Conservation (phyloP, 2,888 invertebrate species). For the Venustoraphidia nigricollis region DNA sequence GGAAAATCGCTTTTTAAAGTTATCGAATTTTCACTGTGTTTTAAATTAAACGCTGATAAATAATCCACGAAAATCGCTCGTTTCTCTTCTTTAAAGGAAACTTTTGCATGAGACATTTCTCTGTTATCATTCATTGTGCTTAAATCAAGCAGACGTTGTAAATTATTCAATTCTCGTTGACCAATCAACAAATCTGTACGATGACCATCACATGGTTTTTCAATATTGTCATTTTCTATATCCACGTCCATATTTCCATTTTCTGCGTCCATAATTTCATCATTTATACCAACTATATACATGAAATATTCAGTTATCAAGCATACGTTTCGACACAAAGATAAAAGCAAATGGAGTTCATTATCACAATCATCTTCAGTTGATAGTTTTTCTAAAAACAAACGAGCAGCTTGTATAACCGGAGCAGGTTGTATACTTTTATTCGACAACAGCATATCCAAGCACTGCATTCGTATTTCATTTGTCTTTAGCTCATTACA, state of each 20-base stretch:
- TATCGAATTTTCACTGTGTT: constrained; percentile 19
- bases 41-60: constrained; percentile 33
- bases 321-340: constrained; percentile 20
- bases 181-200: constrained; percentile 23
- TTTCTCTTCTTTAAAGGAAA: constrained; percentile 38
- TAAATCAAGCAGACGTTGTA: constrained; percentile 46
- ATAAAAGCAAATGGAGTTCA: constrained; percentile 17
- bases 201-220: constrained; percentile 9
- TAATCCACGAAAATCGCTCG: constrained; percentile 37
- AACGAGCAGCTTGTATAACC: constrained; percentile 34
- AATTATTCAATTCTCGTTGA: constrained; percentile 40
- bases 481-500: constrained; percentile 51
- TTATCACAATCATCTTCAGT: constrained; percentile 18
- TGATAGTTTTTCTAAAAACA: constrained; percentile 25
- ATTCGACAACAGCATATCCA: constrained; percentile 52
- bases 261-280: constrained; percentile 14
- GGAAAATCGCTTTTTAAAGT: constrained; percentile 26
- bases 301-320: constrained; percentile 20
- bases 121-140: constrained; percentile 28
- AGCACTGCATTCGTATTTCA: constrained; percentile 52
- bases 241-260: constrained; percentile 16
- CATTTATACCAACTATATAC: constrained; percentile 12
- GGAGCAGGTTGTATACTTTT: constrained; percentile 46
- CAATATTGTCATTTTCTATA: constrained; percentile 7
- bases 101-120: constrained; percentile 29